Percentiles rank a stretch among this genome's conserved stretches.
Conservation (phyloP, 2,113 vertebrate genomes). For the Leucosticte australis region DNA sequence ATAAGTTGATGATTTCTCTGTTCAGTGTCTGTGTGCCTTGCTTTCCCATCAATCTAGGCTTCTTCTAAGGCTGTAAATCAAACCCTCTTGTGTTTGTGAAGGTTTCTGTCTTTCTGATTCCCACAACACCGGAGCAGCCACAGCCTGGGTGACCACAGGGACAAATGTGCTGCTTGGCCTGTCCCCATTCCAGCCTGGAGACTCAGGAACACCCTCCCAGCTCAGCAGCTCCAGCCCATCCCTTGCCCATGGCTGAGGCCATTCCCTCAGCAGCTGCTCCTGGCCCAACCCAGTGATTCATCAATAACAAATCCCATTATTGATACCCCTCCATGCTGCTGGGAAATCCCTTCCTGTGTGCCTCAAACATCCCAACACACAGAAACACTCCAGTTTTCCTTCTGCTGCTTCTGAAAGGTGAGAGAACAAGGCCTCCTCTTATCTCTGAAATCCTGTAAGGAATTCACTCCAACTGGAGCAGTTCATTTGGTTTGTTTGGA, state of each 20-base stretch:
- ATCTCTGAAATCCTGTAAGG: not conserved
- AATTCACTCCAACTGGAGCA: not conserved
- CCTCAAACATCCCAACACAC: not conserved
- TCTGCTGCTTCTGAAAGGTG: not conserved
- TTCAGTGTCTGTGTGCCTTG: not conserved
- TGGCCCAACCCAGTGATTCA: not conserved
- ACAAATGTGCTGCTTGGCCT: not conserved
- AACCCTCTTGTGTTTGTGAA: not conserved
- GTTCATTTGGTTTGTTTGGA: not conserved
- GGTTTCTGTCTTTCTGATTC: not conserved
- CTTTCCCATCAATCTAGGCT: not conserved
- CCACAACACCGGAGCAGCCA: fast-evolving
- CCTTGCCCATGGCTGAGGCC: not conserved
- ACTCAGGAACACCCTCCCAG: not conserved
- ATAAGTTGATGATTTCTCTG: not conserved
- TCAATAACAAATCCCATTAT: not conserved
- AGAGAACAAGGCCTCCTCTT: not conserved
- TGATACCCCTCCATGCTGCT: not conserved
- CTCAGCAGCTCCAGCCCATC: not conserved
- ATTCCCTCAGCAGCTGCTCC: not conserved
- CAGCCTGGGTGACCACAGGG: not conserved
- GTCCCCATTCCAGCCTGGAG: not conserved
- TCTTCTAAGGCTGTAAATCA: not conserved
- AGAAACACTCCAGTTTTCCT: too few species aligned
- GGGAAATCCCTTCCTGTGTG: not conserved